A percentile compares a stretch with the other conserved stretches of the same genome.
phyloP scores from a whole-genome alignment of 2,113 vertebrate species.

The Elgaria multicarinata region DNA sequence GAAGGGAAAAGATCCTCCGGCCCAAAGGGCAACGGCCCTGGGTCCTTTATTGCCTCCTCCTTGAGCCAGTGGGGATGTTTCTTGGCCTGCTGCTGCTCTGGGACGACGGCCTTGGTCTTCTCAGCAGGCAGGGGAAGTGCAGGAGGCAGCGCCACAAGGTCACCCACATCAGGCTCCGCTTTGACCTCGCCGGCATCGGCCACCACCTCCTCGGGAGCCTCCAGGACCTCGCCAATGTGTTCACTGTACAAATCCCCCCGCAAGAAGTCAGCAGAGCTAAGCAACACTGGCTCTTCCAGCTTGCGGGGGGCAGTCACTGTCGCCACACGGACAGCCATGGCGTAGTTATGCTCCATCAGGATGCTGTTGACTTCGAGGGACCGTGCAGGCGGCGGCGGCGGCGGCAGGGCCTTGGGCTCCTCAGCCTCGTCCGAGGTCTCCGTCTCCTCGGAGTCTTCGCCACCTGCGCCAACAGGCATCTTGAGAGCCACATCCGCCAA shows the following conservation, averaged over 20 bases:
- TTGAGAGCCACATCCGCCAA: conserved; percentile 85
- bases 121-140: conserved; percentile 41
- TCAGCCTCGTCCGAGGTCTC: conserved; percentile 86
- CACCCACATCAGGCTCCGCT: conserved; percentile 58
- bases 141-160: conserved; percentile 8
- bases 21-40: conserved; percentile 44
- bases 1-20: conserved; percentile 73
- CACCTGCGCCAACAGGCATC: neutral
- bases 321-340: conserved; percentile 70
- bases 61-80: conserved; percentile 51
- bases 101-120: conserved; percentile 24
- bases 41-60: conserved; percentile 50
- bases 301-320: conserved; percentile 37
- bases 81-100: conserved; percentile 37
- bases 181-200: conserved; percentile 56
- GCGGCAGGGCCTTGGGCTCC: conserved; percentile 73
- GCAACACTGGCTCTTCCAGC: neutral
- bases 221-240: conserved; percentile 69
- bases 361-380: conserved; percentile 72
- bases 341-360: conserved; percentile 90
- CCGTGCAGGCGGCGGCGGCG: conserved; percentile 60
- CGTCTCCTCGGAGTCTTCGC: conserved; percentile 80
- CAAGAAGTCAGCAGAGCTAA: conserved; percentile 19
- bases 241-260: conserved; percentile 61
- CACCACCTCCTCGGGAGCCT: conserved; percentile 81